Conservation (phyloP, 2,797 vertebrate species). For the Girardinus metallicus region DNA sequence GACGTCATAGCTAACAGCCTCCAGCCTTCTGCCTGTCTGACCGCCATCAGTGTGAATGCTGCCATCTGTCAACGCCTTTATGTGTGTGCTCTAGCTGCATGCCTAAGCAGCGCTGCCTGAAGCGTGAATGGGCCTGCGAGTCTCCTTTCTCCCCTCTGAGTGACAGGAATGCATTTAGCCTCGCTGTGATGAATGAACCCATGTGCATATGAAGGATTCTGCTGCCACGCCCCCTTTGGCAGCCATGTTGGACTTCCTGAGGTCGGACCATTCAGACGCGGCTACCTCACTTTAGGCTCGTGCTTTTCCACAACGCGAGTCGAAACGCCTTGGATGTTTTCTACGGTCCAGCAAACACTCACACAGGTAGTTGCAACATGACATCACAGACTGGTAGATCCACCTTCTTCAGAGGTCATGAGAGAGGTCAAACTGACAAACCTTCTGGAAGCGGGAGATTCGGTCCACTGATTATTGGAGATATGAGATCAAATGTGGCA, state of each 20-base stretch:
- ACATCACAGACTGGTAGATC: slow-evolving; percentile 24
- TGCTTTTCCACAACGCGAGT: neutral
- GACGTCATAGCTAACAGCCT: slow-evolving; percentile 26
- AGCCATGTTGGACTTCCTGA: slow-evolving; percentile 30
- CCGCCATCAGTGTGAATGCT: slow-evolving; percentile 55
- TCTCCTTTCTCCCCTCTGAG: slow-evolving; percentile 48
- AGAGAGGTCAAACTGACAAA: slow-evolving; percentile 26
- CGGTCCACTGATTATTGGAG: neutral
- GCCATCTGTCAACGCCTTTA: slow-evolving; percentile 54
- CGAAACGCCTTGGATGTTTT: neutral
- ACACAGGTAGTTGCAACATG: slow-evolving; percentile 13
- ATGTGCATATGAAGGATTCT: slow-evolving; percentile 45
- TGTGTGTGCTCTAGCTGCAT: slow-evolving; percentile 52
- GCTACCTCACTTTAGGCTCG: neutral
- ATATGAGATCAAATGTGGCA: neutral
- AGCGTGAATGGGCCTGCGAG: slow-evolving; percentile 42
- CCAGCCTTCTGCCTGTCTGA: slow-evolving; percentile 40
- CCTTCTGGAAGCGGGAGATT: neutral
- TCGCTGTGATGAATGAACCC: slow-evolving; percentile 35
- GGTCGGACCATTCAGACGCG: neutral
- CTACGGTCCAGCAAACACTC: slow-evolving; percentile 2
- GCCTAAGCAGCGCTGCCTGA: slow-evolving; percentile 52
- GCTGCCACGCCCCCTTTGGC: slow-evolving; percentile 44
- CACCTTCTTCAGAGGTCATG: slow-evolving; percentile 24
- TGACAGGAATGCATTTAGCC: slow-evolving; percentile 57